Conservation (phyloP, 2,888 invertebrate genomes). For the Vannuccia rotundouncinata region DNA sequence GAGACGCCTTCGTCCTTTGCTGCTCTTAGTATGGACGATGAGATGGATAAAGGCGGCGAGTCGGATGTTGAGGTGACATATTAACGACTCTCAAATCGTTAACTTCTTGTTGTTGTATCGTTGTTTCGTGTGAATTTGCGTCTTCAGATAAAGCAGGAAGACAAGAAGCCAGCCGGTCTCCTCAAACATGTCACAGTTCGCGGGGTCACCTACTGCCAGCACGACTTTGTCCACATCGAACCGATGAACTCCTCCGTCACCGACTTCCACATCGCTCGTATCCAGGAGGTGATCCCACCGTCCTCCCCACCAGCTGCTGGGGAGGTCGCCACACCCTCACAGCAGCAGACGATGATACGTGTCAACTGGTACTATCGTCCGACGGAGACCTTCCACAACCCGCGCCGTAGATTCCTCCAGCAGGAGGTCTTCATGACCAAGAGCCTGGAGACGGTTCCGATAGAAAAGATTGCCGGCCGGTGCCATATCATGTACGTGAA, state of each 20-base stretch:
- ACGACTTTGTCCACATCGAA: slow-evolving; percentile 65
- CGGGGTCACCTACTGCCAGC: slow-evolving; percentile 66
- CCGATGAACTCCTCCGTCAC: slow-evolving; percentile 4
- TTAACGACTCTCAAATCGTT: too few species aligned
- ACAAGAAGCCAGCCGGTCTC: neutral
- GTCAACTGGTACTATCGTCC: slow-evolving; percentile 79
- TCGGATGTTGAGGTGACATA: slow-evolving; percentile 41
- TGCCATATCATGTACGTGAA: slow-evolving; percentile 88
- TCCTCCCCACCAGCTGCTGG: neutral
- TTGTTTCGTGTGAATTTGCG: too few species aligned
- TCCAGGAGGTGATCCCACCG: neutral
- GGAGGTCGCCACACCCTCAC: neutral
- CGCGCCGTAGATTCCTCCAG: slow-evolving; percentile 86
- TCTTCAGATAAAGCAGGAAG: neutral
- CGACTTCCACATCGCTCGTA: slow-evolving; percentile 4
- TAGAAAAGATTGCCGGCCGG: slow-evolving; percentile 75
- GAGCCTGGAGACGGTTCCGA: slow-evolving; percentile 72
- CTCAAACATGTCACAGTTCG: neutral
- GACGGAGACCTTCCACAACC: slow-evolving; percentile 88
- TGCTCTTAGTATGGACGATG: slow-evolving; percentile 47
- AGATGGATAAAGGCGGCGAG: slow-evolving; percentile 45
- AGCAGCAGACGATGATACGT: neutral
- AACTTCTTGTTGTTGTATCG: too few species aligned
- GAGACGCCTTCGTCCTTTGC: neutral
- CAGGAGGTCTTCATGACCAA: slow-evolving; percentile 93